These are phyloP conservation scores for Parambassis ranga DNA, from an alignment of 2,797 vertebrate species.

Conservation along the genomic window DNA sequence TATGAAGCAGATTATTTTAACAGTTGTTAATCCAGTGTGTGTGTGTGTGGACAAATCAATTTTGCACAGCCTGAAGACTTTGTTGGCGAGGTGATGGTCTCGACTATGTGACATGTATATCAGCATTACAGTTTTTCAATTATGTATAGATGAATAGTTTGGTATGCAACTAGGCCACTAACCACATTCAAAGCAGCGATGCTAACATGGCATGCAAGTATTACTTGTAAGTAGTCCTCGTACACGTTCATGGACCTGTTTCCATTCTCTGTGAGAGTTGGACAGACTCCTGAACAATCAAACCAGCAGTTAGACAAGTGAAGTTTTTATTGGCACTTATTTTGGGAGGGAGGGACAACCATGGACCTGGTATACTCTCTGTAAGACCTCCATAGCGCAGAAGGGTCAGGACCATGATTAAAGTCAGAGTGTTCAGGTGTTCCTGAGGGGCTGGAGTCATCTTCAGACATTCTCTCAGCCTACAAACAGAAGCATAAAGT, in stretches of 20 bases:
- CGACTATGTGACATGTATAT: neutral
- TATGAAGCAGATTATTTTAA: neutral
- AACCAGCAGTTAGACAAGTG: neutral
- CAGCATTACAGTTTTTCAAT: neutral
- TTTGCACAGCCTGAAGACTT: neutral
- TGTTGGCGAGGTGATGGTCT: neutral
- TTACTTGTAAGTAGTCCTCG: conserved; percentile 77
- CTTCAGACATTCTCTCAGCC: conserved; percentile 24
- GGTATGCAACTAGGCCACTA: too few species aligned
- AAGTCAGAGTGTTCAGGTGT: conserved; percentile 18
- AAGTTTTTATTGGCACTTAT: neutral
- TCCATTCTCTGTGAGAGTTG: conserved; percentile 69
- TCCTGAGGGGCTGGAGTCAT: conserved; percentile 36
- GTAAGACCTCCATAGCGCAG: conserved; percentile 9
- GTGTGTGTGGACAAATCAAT: too few species aligned
- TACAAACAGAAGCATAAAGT: conserved; percentile 5
- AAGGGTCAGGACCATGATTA: conserved; percentile 19
- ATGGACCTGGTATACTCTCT: conserved; percentile 14
- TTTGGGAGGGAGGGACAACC: neutral
- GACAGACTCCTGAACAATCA: conserved; percentile 59
- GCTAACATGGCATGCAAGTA: neutral
- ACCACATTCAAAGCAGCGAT: too few species aligned
- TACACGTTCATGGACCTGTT: conserved; percentile 82
- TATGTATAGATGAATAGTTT: too few species aligned
- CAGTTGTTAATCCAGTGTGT: neutral